Conservation (phyloP, 1,140 invertebrate genomes). For the Macrosteles quadrilineatus region DNA sequence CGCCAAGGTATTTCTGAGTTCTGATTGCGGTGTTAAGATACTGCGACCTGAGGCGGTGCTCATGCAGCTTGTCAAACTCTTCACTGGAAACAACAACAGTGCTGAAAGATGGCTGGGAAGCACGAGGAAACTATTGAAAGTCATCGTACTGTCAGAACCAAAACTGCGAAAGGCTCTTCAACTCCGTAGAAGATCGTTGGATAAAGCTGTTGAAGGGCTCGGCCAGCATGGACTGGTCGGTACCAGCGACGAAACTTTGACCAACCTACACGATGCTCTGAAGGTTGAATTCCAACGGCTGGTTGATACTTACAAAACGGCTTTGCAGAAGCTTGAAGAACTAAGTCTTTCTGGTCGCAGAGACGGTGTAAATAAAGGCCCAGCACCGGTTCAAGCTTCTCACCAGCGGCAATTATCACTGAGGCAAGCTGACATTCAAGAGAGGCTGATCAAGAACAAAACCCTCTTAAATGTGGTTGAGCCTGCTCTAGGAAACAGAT, state of each 20-base stretch:
- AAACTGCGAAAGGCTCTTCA: conserved; percentile 60
- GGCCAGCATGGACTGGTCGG: conserved; percentile 84
- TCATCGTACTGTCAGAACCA: conserved; percentile 55
- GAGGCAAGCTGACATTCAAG: conserved; percentile 77
- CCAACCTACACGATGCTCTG: conserved; percentile 58
- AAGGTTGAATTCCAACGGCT: conserved; percentile 74
- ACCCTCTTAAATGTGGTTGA: conserved; percentile 84
- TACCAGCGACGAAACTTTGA: conserved; percentile 59
- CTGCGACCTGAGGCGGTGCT: conserved; percentile 74
- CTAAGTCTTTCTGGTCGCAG: conserved; percentile 56
- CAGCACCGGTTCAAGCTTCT: conserved; percentile 82
- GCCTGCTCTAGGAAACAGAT: conserved; percentile 58
- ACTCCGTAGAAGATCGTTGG: conserved; percentile 68
- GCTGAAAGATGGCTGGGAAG: conserved; percentile 53
- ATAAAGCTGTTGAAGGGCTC: conserved; percentile 81
- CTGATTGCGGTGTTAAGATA: conserved; percentile 46
- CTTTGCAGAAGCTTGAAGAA: conserved; percentile 84
- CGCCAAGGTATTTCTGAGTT: conserved; percentile 62
- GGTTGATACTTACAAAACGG: conserved; percentile 83
- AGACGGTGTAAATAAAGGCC: conserved; percentile 59
- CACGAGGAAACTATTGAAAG: conserved; percentile 58
- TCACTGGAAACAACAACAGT: conserved; percentile 58
- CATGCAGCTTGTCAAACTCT: conserved; percentile 77
- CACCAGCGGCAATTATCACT: conserved; percentile 87
- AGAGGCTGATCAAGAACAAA: conserved; percentile 89